These are phyloP conservation scores for Sussaba pulchella DNA, from an alignment of 2,888 invertebrate species.

Conservation along the genomic window DNA sequence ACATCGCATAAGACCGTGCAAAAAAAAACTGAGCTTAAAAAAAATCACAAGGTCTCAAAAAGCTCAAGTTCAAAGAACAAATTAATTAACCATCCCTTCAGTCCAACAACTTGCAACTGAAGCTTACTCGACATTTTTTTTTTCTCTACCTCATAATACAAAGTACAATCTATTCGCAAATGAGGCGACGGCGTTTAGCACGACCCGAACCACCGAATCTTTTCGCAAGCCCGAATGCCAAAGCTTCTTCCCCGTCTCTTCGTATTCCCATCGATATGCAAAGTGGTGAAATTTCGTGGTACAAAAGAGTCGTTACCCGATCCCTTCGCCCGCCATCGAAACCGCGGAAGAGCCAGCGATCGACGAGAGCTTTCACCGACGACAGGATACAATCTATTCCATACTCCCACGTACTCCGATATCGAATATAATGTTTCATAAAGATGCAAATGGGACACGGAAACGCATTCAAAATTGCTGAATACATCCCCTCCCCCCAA, in stretches of 20 bases:
- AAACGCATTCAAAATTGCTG: conserved; percentile 26
- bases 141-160: too few species aligned
- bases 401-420: conserved; percentile 13
- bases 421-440: conserved; percentile 72
- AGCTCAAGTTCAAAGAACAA: too few species aligned
- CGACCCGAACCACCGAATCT: not conserved
- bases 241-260: not conserved
- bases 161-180: too few species aligned
- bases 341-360: not conserved
- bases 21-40: too few species aligned
- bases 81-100: too few species aligned
- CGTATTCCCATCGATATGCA: conserved; percentile 48
- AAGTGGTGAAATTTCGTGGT: conserved; percentile 44
- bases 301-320: conserved; percentile 40
- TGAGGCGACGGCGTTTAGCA: not conserved
- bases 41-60: too few species aligned
- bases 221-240: not conserved
- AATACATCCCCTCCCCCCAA: not conserved
- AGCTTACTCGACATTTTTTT: too few species aligned
- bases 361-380: conserved; percentile 8
- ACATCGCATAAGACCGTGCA: too few species aligned
- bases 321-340: not conserved
- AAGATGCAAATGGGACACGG: conserved; percentile 66
- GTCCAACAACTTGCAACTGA: too few species aligned
- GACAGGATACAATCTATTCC: conserved; percentile 19